A percentile compares a stretch with the other conserved stretches of the same genome.
phyloP scores from a whole-genome alignment of 1,140 invertebrate species.

The Zaprionus inermis region DNA sequence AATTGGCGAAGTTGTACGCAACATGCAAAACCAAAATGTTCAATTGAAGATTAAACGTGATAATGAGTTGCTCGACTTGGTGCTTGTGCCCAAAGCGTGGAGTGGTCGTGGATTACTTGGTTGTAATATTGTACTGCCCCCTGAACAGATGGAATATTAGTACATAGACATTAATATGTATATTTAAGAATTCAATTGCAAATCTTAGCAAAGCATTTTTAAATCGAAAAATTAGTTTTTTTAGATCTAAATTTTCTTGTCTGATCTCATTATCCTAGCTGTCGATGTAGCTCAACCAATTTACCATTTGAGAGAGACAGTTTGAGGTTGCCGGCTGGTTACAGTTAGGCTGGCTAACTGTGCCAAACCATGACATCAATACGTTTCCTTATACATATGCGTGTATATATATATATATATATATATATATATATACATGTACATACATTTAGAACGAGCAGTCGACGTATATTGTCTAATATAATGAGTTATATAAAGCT shows the following conservation, averaged over 20 bases:
- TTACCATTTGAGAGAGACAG: slow-evolving; percentile 4
- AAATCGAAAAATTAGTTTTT: neutral
- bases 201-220: slow-evolving; percentile 9
- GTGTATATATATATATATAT: neutral
- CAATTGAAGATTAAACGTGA: slow-evolving; percentile 87
- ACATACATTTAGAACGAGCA: neutral
- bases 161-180: slow-evolving; percentile 9
- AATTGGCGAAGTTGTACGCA: slow-evolving; percentile 89
- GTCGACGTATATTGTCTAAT: neutral
- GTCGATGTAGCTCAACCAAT: slow-evolving; percentile 8
- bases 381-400: neutral
- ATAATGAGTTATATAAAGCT: neutral
- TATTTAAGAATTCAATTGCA: slow-evolving; percentile 4
- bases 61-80: slow-evolving; percentile 85
- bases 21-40: slow-evolving; percentile 88
- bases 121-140: slow-evolving; percentile 88
- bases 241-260: neutral
- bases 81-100: slow-evolving; percentile 90
- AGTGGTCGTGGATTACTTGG: slow-evolving; percentile 90
- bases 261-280: neutral
- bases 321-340: slow-evolving; percentile 14
- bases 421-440: neutral
- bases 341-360: slow-evolving; percentile 38
- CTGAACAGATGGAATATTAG: slow-evolving; percentile 84
- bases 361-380: slow-evolving; percentile 44